Evolutionary conservation across 2,113 vertebrate genomes (phyloP).

Genomic region (Pipa parva): DNA sequence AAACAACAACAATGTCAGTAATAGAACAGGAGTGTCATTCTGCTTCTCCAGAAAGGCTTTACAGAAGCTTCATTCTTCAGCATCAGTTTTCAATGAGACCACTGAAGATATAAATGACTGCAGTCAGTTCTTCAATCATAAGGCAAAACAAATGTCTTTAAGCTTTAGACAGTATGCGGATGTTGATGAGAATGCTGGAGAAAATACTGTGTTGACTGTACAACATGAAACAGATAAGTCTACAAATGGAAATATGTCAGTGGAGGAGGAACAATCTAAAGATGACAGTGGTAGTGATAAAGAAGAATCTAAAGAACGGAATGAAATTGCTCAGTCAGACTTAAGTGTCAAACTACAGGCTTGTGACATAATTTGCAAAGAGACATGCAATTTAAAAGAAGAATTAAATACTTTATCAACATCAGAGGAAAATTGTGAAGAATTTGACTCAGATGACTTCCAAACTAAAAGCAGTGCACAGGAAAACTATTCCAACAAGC

Average conservation of each 20-base stretch:
- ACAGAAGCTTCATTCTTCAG: constrained; percentile 87
- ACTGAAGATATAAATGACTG: constrained; percentile 72
- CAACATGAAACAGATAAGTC: constrained; percentile 45
- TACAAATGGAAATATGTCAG: constrained; percentile 37
- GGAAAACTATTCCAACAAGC: constrained; percentile 44
- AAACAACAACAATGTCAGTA: constrained; percentile 53
- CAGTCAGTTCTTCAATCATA: constrained; percentile 56
- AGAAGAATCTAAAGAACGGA: constrained; percentile 41
- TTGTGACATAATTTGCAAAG: constrained; percentile 51
- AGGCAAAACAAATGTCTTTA: constrained; percentile 59
- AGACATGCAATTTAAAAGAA: constrained; percentile 43
- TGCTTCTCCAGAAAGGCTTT: constrained; percentile 88
- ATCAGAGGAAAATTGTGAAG: constrained; percentile 47
- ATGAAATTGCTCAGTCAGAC: constrained; percentile 46
- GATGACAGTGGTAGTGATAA: constrained; percentile 45
- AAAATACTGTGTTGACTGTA: constrained; percentile 37
- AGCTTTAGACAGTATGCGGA: constrained; percentile 47
- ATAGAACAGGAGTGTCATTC: constrained; percentile 84
- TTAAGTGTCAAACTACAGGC: constrained; percentile 52
- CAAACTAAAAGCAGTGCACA: constrained; percentile 44
- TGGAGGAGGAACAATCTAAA: constrained; percentile 51
- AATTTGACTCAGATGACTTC: constrained; percentile 30
- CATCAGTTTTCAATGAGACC: constrained; percentile 89
- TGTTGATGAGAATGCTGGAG: constrained; percentile 46
- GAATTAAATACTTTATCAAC: constrained; percentile 39